Evolutionary conservation across 2,888 invertebrate species (phyloP), one percentile per base, ranked within the genome.

Genomic region (Ochropleura leucogaster): DNA sequence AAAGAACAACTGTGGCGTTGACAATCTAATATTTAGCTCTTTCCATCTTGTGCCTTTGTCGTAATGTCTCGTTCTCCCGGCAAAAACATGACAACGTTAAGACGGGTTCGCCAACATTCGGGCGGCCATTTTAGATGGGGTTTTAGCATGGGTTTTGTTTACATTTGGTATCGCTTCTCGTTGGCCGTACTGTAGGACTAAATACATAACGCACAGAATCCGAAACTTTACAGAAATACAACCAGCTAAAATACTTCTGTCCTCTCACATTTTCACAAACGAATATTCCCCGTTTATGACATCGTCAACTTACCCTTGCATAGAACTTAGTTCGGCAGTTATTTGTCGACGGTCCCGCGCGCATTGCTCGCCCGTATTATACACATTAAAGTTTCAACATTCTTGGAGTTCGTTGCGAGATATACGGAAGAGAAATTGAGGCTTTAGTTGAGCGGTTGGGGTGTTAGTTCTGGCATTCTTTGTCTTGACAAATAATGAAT

Each of bases 371-470:
- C 18, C 47, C 16, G 57, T 72, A 42, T 47, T 57, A 46, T 10
- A 47, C 62, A 46, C 53, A 77, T 82, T 63, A 72, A 72, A 72
- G 59, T 80, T 82, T 67, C 72, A 77, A 77, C 78, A 82, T 80
- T 80, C 72, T 66, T 77, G 8, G 62, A 55, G n/a, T 82, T 65
- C 10, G 40, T 67, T 70, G 9, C 30, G 18, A 0, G 59, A 67
- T 20, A 69, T 55, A 66, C n/a, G 78, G 57, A 49, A 9, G 10
- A 42, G 3, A 14, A 82, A 16, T 72, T 63, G 46, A 4, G 49
- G 42, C 47, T 12, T 8, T 10, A 12, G 6, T 62, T 12, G 20
- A 6, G 14, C 44, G 49, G 40, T 46, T 14, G 30, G 0, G n/a
- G 5, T 42, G 18, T 18, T 20, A 18, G 4, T 70, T 8, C 68